phyloP scores from a whole-genome alignment of 2,797 vertebrate species.

The Spea hammondii region DNA sequence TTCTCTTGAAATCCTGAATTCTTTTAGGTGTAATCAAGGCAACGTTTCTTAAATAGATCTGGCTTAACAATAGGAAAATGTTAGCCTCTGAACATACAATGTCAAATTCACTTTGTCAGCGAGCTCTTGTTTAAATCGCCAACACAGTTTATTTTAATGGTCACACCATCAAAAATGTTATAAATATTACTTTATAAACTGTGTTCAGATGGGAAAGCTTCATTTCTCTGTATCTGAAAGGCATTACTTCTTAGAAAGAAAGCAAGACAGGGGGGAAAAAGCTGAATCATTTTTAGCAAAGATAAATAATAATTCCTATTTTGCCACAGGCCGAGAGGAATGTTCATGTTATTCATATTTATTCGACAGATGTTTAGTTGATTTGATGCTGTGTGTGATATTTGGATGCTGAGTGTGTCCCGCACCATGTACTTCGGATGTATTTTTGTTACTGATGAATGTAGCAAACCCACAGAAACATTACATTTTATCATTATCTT shows the following conservation, averaged over 20 bases:
- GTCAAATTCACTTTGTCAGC: conserved; percentile 42
- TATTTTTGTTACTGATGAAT: too few relatives aligned
- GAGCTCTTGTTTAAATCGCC: conserved; percentile 48
- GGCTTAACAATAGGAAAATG: conserved; percentile 58
- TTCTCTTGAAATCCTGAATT: conserved; percentile 18
- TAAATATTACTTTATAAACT: conserved; percentile 48
- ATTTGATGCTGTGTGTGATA: too few relatives aligned
- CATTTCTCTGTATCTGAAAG: conserved; percentile 20
- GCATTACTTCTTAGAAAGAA: not conserved
- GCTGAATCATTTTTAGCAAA: not conserved
- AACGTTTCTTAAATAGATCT: conserved; percentile 56
- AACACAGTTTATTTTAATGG: conserved; percentile 52
- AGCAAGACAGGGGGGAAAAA: not conserved
- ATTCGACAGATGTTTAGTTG: too few relatives aligned
- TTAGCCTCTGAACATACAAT: conserved; percentile 45
- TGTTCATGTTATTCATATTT: too few relatives aligned
- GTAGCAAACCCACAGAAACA: not conserved
- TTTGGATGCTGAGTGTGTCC: too few relatives aligned
- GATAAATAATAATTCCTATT: not conserved
- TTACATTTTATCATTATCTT: not conserved
- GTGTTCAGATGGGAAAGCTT: conserved; percentile 41
- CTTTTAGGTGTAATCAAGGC: conserved; percentile 27
- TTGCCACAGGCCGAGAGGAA: not conserved
- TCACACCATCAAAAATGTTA: conserved; percentile 43
- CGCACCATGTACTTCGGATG: too few relatives aligned